phyloP scores from a whole-genome alignment of 2,113 vertebrate genomes.

The Dasypus novemcinctus region DNA sequence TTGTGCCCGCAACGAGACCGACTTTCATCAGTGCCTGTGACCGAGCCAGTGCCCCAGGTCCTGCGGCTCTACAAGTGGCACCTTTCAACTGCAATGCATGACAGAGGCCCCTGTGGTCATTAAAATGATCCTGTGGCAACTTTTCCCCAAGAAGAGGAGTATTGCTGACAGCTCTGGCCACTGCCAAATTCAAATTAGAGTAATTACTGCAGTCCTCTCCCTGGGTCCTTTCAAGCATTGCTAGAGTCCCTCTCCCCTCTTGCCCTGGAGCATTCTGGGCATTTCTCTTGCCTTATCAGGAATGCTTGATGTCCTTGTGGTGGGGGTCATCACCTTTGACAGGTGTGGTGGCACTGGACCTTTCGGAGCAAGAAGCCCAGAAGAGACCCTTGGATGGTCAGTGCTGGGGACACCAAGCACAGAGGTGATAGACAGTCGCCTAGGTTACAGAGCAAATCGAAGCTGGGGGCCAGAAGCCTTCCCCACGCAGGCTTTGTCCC shows the following conservation, averaged over 20 bases:
- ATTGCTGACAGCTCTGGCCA: constrained; percentile 45
- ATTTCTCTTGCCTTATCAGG: constrained; percentile 51
- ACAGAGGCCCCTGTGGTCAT: background rate
- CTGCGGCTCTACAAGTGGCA: background rate
- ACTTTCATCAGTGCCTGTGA: background rate
- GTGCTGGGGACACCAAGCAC: background rate
- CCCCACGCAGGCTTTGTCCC: constrained; percentile 5
- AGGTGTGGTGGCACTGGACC: background rate
- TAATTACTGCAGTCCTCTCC: constrained; percentile 38
- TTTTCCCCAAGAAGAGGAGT: constrained; percentile 22
- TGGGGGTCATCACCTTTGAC: background rate
- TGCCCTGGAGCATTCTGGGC: background rate
- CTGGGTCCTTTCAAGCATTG: background rate
- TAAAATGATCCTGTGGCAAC: constrained; percentile 45
- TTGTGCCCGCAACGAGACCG: fast-evolving
- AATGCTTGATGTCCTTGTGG: background rate
- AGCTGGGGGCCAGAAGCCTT: background rate
- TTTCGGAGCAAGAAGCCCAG: background rate
- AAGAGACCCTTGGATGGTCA: background rate
- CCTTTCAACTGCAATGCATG: background rate
- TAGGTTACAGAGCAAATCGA: background rate
- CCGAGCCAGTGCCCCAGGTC: fast-evolving
- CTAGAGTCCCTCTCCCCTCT: background rate
- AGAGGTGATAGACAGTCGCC: background rate
- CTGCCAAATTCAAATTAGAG: constrained; percentile 68